A percentile compares a stretch with the other conserved stretches of the same genome.
phyloP scores from a whole-genome alignment of 2,797 vertebrate genomes.

The Acanthurus lineatus region DNA sequence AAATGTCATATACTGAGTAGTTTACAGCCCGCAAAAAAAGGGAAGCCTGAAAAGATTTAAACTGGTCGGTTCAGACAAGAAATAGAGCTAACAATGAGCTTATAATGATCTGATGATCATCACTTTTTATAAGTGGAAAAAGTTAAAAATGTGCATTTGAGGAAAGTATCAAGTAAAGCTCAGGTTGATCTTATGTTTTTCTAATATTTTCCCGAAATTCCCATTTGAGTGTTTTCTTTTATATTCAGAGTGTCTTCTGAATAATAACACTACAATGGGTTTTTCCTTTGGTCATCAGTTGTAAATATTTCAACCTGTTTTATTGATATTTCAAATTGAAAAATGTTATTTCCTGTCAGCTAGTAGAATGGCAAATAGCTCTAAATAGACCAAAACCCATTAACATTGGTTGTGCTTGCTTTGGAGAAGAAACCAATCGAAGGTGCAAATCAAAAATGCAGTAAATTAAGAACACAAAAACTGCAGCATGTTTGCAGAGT shows the following conservation, averaged over 20 bases:
- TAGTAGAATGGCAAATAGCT: background rate
- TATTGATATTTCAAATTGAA: no score
- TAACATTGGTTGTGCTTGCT: slow-evolving; percentile 8
- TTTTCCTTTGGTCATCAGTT: no score
- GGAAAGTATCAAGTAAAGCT: background rate
- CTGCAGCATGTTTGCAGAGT: background rate
- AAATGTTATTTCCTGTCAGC: background rate
- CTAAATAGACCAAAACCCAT: background rate
- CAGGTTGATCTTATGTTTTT: no score
- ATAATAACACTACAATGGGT: no score
- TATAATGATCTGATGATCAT: background rate
- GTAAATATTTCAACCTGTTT: no score
- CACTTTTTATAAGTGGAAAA: background rate
- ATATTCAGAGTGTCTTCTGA: no score
- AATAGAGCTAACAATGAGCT: background rate
- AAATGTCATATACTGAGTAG: slow-evolving; percentile 36
- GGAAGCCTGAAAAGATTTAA: background rate
- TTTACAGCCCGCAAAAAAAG: slow-evolving; percentile 39
- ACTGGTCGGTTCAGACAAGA: background rate
- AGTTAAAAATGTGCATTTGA: background rate
- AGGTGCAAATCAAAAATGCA: background rate
- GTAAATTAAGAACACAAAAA: background rate
- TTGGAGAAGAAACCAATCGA: slow-evolving; percentile 1
- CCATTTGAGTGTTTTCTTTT: no score
- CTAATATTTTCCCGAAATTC: no score